Percentiles rank a stretch among this genome's conserved stretches.
phyloP scores from a whole-genome alignment of 2,888 invertebrate genomes.

The Acanthosepion lycidas region DNA sequence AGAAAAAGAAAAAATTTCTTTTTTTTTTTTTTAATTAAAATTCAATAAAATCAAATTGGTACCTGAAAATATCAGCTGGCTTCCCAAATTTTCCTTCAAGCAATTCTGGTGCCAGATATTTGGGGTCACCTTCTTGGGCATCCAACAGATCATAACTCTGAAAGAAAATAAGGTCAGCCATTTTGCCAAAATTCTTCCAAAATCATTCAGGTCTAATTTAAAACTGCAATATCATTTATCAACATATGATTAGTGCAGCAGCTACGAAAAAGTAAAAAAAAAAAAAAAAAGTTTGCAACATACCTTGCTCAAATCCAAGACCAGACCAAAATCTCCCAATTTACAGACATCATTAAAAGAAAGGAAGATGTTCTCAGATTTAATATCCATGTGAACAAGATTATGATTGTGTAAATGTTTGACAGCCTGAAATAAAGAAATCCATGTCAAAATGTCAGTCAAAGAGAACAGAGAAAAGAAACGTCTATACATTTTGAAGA shows the following conservation, averaged over 20 bases:
- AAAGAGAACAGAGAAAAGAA: not conserved
- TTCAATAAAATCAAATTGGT: not conserved
- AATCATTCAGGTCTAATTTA: no score
- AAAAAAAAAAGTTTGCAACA: conserved; percentile 24
- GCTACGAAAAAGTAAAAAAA: conserved; percentile 24
- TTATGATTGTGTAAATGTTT: conserved; percentile 82
- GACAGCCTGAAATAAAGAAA: conserved; percentile 77
- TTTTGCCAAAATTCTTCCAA: no score
- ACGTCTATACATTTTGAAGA: no score
- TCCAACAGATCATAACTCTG: conserved; percentile 77
- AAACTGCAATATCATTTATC: no score
- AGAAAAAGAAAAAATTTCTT: no score
- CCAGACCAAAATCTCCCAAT: conserved; percentile 84
- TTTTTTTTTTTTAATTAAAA: not conserved
- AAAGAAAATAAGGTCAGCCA: conserved; percentile 52
- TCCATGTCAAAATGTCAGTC: no score
- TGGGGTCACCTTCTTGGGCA: conserved; percentile 83
- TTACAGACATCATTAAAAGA: conserved; percentile 81
- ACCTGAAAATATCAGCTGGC: conserved; percentile 83
- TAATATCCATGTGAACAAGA: conserved; percentile 85
- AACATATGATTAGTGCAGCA: not conserved
- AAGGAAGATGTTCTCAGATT: conserved; percentile 85
- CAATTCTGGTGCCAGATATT: conserved; percentile 84
- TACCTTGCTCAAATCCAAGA: conserved; percentile 79
- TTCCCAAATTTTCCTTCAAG: conserved; percentile 81